phyloP scores from a whole-genome alignment of 2,888 invertebrate species.

The Ichneumoninae sp. region DNA sequence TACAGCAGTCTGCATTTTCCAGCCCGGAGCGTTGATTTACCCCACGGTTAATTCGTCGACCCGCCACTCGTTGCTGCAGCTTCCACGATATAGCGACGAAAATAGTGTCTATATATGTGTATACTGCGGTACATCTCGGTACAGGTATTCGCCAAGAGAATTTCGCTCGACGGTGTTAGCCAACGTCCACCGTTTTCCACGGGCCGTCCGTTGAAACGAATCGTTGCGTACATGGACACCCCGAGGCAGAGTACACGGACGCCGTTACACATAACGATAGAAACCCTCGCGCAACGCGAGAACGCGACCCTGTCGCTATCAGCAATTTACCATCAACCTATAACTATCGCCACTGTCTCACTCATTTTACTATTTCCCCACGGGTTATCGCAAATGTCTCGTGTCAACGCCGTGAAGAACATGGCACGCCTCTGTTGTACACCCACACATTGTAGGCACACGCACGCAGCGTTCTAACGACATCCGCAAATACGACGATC shows the following conservation, averaged over 20 bases:
- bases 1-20: conserved; percentile 8
- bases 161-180: neutral
- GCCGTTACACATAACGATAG: neutral
- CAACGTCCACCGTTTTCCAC: conserved; percentile 14
- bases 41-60: conserved; percentile 53
- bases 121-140: neutral
- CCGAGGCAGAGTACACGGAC: neutral
- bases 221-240: neutral
- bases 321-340: conserved; percentile 32
- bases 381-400: conserved; percentile 13
- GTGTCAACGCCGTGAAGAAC: conserved; percentile 19
- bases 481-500: conserved; percentile 42
- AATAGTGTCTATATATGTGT: neutral
- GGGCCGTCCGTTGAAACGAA: neutral
- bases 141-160: neutral
- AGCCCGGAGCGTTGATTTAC: conserved; percentile 43
- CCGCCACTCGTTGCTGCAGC: conserved; percentile 3
- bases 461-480: conserved; percentile 26
- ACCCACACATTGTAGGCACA: neutral
- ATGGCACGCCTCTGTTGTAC: conserved; percentile 11
- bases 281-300: neutral
- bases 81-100: neutral
- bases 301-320: conserved; percentile 31
- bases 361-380: conserved; percentile 34
- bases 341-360: neutral